Percentiles rank a stretch among this genome's conserved stretches.
Evolutionary conservation across 2,797 vertebrate genomes (phyloP).

Genomic region (Falco peregrinus): DNA sequence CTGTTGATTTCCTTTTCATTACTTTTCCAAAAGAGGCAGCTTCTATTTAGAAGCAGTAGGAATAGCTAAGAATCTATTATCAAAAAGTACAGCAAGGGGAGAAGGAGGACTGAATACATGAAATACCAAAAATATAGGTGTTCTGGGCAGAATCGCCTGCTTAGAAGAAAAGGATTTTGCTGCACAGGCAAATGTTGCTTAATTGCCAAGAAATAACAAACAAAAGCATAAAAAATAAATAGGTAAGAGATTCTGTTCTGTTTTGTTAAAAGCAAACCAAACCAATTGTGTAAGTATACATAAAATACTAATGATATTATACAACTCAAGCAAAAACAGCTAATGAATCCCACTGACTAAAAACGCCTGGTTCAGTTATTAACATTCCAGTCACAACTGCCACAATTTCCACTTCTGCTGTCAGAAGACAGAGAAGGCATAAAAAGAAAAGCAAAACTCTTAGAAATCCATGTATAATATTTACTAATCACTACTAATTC

Average conservation of each 20-base stretch:
- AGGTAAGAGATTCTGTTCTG: background rate
- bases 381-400: background rate
- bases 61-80: background rate
- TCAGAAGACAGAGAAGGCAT: background rate
- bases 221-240: background rate
- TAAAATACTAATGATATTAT: background rate
- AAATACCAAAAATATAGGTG: background rate
- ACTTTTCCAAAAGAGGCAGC: background rate
- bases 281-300: background rate
- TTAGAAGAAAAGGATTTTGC: background rate
- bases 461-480: background rate
- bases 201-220: background rate
- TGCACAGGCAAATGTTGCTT: background rate
- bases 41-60: background rate
- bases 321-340: background rate
- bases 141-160: background rate
- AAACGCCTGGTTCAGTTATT: background rate
- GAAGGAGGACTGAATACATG: background rate
- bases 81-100: background rate
- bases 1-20: constrained; percentile 7
- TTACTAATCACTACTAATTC: constrained; percentile 28
- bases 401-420: background rate
- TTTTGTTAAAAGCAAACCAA: constrained; percentile 5
- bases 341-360: constrained; percentile 7
- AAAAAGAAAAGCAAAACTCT: background rate